These are phyloP conservation scores for Mus pahari DNA, from an alignment of 2,113 vertebrate species.

Conservation along the genomic window DNA sequence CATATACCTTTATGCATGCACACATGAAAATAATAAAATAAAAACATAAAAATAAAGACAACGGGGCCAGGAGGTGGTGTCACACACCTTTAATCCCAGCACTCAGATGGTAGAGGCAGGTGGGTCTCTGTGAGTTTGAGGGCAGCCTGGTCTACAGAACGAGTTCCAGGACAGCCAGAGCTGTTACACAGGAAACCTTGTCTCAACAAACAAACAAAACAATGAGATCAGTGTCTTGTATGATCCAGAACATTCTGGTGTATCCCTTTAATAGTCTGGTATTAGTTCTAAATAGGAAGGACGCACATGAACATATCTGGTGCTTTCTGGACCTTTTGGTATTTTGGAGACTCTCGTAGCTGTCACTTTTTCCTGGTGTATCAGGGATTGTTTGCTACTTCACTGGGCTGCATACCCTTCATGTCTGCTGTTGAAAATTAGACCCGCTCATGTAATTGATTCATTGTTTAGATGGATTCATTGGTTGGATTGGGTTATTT, in stretches of 20 bases:
- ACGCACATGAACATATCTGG: neutral
- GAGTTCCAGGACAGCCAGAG: neutral
- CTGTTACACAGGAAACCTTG: neutral
- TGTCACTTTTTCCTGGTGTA: neutral
- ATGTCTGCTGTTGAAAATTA: neutral
- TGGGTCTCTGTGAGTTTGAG: neutral
- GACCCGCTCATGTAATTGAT: neutral
- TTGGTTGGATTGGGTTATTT: neutral
- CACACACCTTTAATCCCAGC: neutral
- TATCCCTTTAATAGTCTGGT: neutral
- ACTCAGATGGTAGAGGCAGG: neutral
- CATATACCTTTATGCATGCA: neutral
- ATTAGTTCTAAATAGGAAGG: neutral
- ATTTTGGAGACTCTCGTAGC: neutral
- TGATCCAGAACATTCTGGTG: rapidly evolving
- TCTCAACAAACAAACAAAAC: neutral
- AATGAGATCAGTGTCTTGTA: neutral
- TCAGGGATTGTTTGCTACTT: constrained; percentile 11
- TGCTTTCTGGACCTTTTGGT: neutral
- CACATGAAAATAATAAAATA: neutral
- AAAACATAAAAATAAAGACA: neutral
- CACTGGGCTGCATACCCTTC: neutral
- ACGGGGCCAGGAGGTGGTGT: too few relatives aligned
- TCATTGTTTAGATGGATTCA: neutral
- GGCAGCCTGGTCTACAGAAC: neutral